phyloP scores from a whole-genome alignment of 2,888 invertebrate genomes.

The Cetonia aurata region DNA sequence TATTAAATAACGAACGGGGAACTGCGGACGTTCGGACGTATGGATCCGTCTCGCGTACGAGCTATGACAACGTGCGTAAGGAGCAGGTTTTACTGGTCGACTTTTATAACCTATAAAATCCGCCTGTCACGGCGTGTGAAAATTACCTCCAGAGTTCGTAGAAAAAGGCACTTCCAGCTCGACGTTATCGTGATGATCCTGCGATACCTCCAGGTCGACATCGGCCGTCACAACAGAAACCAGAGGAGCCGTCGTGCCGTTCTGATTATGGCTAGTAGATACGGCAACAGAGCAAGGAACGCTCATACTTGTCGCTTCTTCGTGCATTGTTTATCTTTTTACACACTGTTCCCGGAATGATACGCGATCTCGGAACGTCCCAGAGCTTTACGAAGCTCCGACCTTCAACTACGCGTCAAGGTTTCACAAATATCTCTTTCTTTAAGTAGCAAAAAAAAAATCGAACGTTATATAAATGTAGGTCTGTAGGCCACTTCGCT shows the following conservation, averaged over 20 bases:
- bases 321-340: slow-evolving; percentile 73
- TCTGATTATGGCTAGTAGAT: slow-evolving; percentile 70
- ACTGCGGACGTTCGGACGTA: slow-evolving; percentile 6
- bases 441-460: slow-evolving; percentile 68
- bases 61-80: slow-evolving; percentile 39
- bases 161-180: slow-evolving; percentile 76
- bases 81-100: slow-evolving; percentile 50
- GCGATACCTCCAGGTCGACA: slow-evolving; percentile 69
- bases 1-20: slow-evolving; percentile 32
- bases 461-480: slow-evolving; percentile 82
- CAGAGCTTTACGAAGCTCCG: slow-evolving; percentile 66
- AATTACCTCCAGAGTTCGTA: slow-evolving; percentile 73
- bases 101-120: slow-evolving; percentile 49
- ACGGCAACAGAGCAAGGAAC: slow-evolving; percentile 76
- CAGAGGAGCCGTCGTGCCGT: slow-evolving; percentile 61
- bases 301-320: slow-evolving; percentile 79
- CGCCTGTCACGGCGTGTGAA: slow-evolving; percentile 48
- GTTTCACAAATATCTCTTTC: slow-evolving; percentile 67
- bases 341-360: slow-evolving; percentile 64
- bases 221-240: slow-evolving; percentile 65
- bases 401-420: slow-evolving; percentile 67
- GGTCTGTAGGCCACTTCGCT: slow-evolving; percentile 92
- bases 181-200: slow-evolving; percentile 69
- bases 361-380: slow-evolving; percentile 64
- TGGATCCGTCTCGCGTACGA: slow-evolving; percentile 10